These are phyloP conservation scores for Radopholus similis DNA, from an alignment of 1,140 invertebrate species.

Conservation along the genomic window DNA sequence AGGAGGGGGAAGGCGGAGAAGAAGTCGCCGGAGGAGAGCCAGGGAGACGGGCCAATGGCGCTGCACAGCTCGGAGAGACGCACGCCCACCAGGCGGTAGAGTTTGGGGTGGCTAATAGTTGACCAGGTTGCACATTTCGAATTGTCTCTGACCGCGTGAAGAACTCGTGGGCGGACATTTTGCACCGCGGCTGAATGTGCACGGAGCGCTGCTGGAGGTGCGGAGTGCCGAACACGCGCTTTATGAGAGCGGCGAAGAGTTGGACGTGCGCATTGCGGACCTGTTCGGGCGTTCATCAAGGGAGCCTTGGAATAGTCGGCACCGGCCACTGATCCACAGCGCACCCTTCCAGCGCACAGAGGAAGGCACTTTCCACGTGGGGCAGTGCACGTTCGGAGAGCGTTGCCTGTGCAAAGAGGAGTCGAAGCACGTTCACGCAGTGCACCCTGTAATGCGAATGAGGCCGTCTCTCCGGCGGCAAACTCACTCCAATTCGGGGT, in stretches of 20 bases:
- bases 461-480: not conserved
- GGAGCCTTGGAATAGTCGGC: not conserved
- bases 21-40: conserved; percentile 1
- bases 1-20: conserved; percentile 40
- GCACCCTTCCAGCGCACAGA: conserved; percentile 31
- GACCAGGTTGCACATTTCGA: not conserved
- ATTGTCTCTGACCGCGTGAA: conserved; percentile 33
- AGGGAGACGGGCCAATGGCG: not conserved
- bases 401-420: conserved; percentile 25
- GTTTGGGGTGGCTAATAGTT: conserved; percentile 14
- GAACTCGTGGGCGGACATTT: conserved; percentile 42
- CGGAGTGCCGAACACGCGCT: conserved; percentile 46
- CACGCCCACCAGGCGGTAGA: conserved; percentile 15
- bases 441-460: conserved; percentile 40
- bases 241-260: conserved; percentile 44
- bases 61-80: conserved; percentile 7
- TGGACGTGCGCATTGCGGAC: conserved; percentile 49
- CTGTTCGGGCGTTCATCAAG: not conserved
- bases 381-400: conserved; percentile 27
- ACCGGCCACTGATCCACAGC: conserved; percentile 39
- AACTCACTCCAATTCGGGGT: conserved; percentile 36
- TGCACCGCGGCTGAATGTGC: conserved; percentile 28
- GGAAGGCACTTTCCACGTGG: conserved; percentile 36
- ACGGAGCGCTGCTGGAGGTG: conserved; percentile 27
- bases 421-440: conserved; percentile 44